phyloP scores from a whole-genome alignment of 1,140 invertebrate species.

The Drosophila funebris region DNA sequence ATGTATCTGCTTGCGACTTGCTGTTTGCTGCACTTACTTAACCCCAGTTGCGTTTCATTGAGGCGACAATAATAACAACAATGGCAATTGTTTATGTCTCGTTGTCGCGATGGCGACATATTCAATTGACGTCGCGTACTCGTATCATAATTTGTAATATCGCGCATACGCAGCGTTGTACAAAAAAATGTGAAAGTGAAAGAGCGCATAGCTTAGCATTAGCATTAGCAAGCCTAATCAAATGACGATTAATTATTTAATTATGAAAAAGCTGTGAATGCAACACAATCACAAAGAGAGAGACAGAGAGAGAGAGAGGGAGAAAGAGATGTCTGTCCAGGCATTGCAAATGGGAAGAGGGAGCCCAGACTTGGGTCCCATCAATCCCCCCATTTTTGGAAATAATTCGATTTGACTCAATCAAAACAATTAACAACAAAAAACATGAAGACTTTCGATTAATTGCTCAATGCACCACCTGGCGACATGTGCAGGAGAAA shows the following conservation, averaged over 20 bases:
- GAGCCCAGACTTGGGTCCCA: neutral
- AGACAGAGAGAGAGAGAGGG: neutral
- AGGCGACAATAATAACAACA: slow-evolving; percentile 10
- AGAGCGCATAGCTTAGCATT: slow-evolving; percentile 37
- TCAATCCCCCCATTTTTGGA: slow-evolving; percentile 17
- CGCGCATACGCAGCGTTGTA: slow-evolving; percentile 26
- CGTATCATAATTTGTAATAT: slow-evolving; percentile 57
- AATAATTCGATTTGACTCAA: slow-evolving; percentile 1
- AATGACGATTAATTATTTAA: slow-evolving; percentile 63
- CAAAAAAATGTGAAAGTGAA: slow-evolving; percentile 59
- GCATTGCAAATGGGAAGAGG: neutral
- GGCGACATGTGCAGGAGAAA: slow-evolving; percentile 15
- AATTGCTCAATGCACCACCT: slow-evolving; percentile 23
- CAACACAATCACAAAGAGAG: slow-evolving; percentile 30
- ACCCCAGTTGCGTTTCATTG: slow-evolving; percentile 35
- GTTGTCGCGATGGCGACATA: slow-evolving; percentile 20
- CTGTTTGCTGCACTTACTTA: slow-evolving; percentile 37
- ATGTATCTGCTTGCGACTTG: neutral
- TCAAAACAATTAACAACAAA: slow-evolving; percentile 19
- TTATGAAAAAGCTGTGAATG: slow-evolving; percentile 51
- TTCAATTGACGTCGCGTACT: slow-evolving; percentile 43
- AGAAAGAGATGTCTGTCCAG: neutral
- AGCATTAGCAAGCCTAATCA: slow-evolving; percentile 47
- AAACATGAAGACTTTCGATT: slow-evolving; percentile 39
- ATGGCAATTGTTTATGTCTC: slow-evolving; percentile 32